Evolutionary conservation across 2,888 invertebrate species (phyloP).

Genomic region (Plutella xylostella): DNA sequence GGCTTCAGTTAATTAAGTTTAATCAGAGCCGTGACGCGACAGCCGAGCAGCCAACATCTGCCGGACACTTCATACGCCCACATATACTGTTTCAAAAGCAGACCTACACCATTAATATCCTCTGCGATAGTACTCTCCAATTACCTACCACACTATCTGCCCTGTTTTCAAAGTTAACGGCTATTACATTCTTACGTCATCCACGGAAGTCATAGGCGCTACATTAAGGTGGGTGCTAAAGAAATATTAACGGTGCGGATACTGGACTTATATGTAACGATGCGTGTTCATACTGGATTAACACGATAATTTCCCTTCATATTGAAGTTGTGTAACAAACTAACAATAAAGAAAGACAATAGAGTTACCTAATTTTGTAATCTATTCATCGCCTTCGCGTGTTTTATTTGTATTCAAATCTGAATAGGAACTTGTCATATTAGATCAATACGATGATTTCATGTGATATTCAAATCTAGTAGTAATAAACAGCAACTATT

Average conservation of each 20-base stretch:
- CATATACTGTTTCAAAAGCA: slow-evolving; percentile 47
- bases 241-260: no score
- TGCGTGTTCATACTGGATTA: no score
- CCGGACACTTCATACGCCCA: slow-evolving; percentile 49
- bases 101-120: slow-evolving; percentile 2
- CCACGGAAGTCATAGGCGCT: no score
- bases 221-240: no score
- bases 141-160: no score
- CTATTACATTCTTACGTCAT: no score
- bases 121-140: no score
- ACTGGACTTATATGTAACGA: no score
- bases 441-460: neutral
- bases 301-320: no score
- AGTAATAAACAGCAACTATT: no score
- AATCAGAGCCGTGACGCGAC: slow-evolving; percentile 52
- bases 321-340: slow-evolving; percentile 5
- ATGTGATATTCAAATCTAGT: no score
- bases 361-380: slow-evolving; percentile 2
- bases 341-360: slow-evolving; percentile 5
- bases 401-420: slow-evolving; percentile 1
- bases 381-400: slow-evolving; percentile 2
- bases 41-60: slow-evolving; percentile 47
- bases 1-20: slow-evolving; percentile 71
- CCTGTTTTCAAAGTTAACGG: no score
- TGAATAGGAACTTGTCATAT: neutral